Evolutionary conservation across 2,888 invertebrate genomes (phyloP).

Genomic region (Proisotoma minuta): DNA sequence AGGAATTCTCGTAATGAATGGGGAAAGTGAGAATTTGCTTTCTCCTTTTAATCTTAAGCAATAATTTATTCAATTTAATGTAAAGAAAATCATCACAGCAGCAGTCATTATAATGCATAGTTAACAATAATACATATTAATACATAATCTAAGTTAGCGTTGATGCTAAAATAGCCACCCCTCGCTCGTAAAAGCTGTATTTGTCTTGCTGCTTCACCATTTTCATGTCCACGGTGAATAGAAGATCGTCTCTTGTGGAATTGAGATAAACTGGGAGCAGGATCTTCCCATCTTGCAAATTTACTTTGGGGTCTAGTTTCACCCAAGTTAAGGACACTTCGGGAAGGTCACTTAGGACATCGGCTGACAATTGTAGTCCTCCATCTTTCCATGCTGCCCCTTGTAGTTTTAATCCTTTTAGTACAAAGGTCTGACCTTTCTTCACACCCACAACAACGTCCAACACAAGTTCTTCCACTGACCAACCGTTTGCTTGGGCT

Average conservation of each 20-base stretch:
- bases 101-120: neutral
- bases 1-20: neutral
- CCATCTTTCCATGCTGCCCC: constrained; percentile 92
- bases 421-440: constrained; percentile 52
- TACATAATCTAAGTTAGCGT: constrained; percentile 53
- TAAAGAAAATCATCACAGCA: neutral
- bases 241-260: constrained; percentile 85
- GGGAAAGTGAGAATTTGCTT: neutral
- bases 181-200: constrained; percentile 96
- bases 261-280: constrained; percentile 96
- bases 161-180: constrained; percentile 92
- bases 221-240: constrained; percentile 92
- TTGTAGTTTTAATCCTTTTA: constrained; percentile 84
- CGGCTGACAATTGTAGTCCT: constrained; percentile 81
- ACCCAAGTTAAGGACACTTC: constrained; percentile 86
- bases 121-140: neutral
- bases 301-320: constrained; percentile 57
- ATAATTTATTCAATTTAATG: too few species aligned
- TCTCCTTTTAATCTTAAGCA: too few species aligned
- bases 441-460: constrained; percentile 61
- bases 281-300: constrained; percentile 60
- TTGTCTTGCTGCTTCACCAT: constrained; percentile 85
- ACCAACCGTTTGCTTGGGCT: constrained; percentile 94
- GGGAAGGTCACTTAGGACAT: constrained; percentile 90
- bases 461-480: constrained; percentile 88